Evolutionary conservation across 2,113 vertebrate genomes (phyloP), one percentile per base, ranked within the genome.

Genomic region (Aptenodytes patagonicus): DNA sequence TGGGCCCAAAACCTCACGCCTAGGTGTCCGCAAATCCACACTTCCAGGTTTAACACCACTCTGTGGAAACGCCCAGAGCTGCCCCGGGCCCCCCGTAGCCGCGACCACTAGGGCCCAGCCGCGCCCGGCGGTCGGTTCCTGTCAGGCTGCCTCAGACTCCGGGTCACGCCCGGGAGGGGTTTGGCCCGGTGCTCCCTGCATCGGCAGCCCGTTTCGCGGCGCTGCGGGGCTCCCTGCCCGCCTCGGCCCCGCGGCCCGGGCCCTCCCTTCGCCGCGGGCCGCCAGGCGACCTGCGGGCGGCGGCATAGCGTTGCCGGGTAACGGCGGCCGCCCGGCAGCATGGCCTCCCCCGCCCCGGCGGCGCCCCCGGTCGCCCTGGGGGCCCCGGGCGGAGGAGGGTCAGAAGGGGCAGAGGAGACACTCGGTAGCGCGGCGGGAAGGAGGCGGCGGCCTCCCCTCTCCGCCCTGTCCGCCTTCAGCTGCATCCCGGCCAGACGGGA

Each of bases 391-490:
- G 6, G 47, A 13, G 20, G 0, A 26, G 32, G 49, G 28, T 17
- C 40, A 2, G 79, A 34, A 6, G 44, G 58, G 5, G 38, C 58
- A 2, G 93, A 89, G 65, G 66, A 96, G 64, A 60, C 87, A 5
- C 25, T 76, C 1, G 68, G 49, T 2, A 29, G 17, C 15, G 25
- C 26, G 13, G 68, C 75, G 24, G 69, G 78, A 10, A 38, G 40
- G 10, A 26, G 36, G 66, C 68, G 62, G 9, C 49, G 24, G 49
- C 69, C 34, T 28, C 96, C 54, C 14, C 84, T 96, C 14, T 93
- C 88, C 1, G 78, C 97, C 14, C 72, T 78, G 65, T 97, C 98
- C 1, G 70, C 96, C 71, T 98, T 98, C 93, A 95, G 97, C 95
- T 70, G 49, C 68, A 2, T 98, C 68, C 98, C 98, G 4, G 46